Evolutionary conservation across 2,113 vertebrate genomes (phyloP), one percentile per base, ranked within the genome.

Genomic region (Bufo bufo): DNA sequence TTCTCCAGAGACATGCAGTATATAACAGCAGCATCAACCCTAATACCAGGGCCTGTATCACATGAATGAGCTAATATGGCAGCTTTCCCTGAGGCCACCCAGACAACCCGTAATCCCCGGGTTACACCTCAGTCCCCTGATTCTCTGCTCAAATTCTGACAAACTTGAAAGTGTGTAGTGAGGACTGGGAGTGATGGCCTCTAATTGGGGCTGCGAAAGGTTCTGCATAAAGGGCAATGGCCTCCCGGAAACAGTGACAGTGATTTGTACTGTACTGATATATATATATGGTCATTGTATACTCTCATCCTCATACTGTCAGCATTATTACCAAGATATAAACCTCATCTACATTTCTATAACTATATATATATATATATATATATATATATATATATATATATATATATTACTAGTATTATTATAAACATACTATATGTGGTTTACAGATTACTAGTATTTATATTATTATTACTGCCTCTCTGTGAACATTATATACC

Each of bases 21-120:
- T n/a, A 52, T 12, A 52, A 12, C n/a, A 6, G 16, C 1, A 33
- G 23, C 6, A 58, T n/a, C 12, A 43, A 8, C 12, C 23, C 54
- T 43, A 58, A 58, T 59, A 81, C 2, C 77, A 59, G 54, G 78
- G 23, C 54, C 78, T 81, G 11, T 17, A 47, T 81, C 5, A 43
- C 43, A 80, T 1, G 45, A 14, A 59, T 43, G 72, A 81, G 56
- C 54, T 59, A 81, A 81, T 45, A 81, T 81, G 78, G 78, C 54
- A 61, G 23, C 56, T 43, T 14, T 23, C 23, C 33, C 56, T 59
- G 54, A 45, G 78, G 56, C 54, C 56, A 61, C 58, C 20, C 4
- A 20, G 50, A 56, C 33, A 56, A 79, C 13, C 59, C 54, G 43
- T 33, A 43, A 43, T 58, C 50, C 6, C 20, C 56, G 17, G 59